A percentile compares a stretch with the other conserved stretches of the same genome.
Evolutionary conservation across 1,140 invertebrate genomes (phyloP).

Genomic region (Rhyacophila brunnea): DNA sequence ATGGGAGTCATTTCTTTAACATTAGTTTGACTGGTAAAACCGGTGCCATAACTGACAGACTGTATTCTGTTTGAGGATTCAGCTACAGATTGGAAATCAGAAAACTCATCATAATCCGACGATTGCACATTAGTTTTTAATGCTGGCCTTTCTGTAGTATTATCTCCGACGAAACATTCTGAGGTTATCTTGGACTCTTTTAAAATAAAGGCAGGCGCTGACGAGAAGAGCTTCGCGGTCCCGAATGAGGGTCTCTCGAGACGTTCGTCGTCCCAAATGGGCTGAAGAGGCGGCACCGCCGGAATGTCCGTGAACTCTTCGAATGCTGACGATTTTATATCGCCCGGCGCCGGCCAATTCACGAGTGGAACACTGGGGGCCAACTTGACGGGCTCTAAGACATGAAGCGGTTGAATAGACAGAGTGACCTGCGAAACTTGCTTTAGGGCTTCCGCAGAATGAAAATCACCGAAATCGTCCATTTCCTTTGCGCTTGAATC

Average conservation of each 20-base stretch:
- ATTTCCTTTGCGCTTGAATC: background rate
- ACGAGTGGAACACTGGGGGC: conserved; percentile 45
- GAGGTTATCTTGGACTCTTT: conserved; percentile 33
- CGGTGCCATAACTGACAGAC: background rate
- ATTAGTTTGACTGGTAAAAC: no score
- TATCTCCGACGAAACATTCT: conserved; percentile 3
- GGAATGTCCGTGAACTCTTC: conserved; percentile 48
- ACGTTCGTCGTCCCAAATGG: background rate
- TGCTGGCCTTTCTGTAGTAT: background rate
- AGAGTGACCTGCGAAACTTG: background rate
- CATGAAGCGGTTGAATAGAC: conserved; percentile 8
- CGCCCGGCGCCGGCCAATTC: conserved; percentile 53
- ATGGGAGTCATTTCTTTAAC: no score
- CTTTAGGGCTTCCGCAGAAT: conserved; percentile 16
- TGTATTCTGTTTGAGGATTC: background rate
- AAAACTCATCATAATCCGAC: conserved; percentile 41
- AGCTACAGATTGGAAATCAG: conserved; percentile 47
- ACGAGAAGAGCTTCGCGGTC: background rate
- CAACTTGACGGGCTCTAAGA: conserved; percentile 49
- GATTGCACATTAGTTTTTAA: background rate
- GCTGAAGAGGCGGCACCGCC: conserved; percentile 9
- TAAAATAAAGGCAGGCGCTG: conserved; percentile 25
- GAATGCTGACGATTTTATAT: conserved; percentile 47
- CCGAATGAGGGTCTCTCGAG: background rate
- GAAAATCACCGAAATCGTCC: conserved; percentile 34